Evolutionary conservation across 2,888 invertebrate species (phyloP), one percentile per base, ranked within the genome.

Genomic region (Oscheius myriophilus): DNA sequence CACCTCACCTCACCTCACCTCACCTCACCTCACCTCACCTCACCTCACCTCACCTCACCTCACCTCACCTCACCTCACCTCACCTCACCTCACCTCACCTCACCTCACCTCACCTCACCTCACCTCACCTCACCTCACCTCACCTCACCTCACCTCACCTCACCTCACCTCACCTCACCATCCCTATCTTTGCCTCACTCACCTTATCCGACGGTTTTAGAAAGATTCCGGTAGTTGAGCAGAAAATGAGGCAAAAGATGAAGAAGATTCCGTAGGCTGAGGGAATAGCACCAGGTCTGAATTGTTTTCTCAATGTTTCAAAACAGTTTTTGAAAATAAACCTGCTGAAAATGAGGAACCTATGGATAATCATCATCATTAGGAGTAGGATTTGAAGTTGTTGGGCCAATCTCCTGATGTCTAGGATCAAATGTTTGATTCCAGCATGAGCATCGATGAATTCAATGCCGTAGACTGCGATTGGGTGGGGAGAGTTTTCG

Each of bases 341-440:
- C 53, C 64, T 54, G 18, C 49, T 61, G 49, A 66, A 66, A 16
- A 66, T 23, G 1, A 66, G 57, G 21, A 66, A 66, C 11, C 66
- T 46, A 57, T 66, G 66, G 18, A 66, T 41, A n/a, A 66, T 57
- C 51, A 51, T 52, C 58, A 66, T 49, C 33, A 66, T 52, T 11
- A 66, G 39, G 0, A 66, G 49, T 12, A 66, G 49, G 21, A 66
- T 55, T 49, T 66, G 66, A 26, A 66, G 39, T n/a, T 52, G 49
- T 46, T 66, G 66, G n/a, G 66, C 41, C 11, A 66, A 49, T 7
- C 53, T 26, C 46, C 49, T 51, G 25, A 66, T 58, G 41, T 46
- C 41, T 45, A 25, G 18, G 16, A 57, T 12, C 0, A 66, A 39
- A 16, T 26, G n/a, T 39, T 57, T 57, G 21, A 66, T 25, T 16